These are phyloP conservation scores for Arizona elegans DNA, from an alignment of 2,113 vertebrate species.

Conservation along the genomic window DNA sequence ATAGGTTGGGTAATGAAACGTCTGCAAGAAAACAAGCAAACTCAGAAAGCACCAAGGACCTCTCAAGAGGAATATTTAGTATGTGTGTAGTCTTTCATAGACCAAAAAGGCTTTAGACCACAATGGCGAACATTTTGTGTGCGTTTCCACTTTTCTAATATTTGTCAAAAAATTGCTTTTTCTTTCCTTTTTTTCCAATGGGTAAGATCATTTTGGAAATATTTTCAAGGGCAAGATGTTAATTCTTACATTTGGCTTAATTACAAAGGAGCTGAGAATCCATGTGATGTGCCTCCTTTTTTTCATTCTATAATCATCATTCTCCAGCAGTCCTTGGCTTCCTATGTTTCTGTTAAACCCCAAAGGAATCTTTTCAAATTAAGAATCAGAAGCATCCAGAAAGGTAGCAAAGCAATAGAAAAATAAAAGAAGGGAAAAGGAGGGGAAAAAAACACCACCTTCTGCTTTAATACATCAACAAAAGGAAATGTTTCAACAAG, in stretches of 20 bases:
- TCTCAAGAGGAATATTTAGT: background rate
- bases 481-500: background rate
- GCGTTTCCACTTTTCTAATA: background rate
- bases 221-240: background rate
- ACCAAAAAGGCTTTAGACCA: background rate
- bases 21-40: background rate
- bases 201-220: background rate
- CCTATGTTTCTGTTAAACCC: background rate
- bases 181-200: background rate
- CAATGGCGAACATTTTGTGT: background rate
- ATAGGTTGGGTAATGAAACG: background rate
- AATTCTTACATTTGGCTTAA: background rate
- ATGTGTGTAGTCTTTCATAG: background rate
- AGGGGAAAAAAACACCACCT: no score
- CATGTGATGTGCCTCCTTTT: background rate
- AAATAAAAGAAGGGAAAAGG: background rate
- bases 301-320: background rate
- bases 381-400: background rate
- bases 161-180: background rate
- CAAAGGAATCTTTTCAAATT: background rate
- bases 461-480: background rate
- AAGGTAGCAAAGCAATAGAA: background rate
- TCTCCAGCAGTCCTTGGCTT: background rate
- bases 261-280: background rate
- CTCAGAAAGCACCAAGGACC: background rate